Evolutionary conservation across 2,797 vertebrate genomes (phyloP), one percentile per base, ranked within the genome.

Genomic region (Manis javanica): DNA sequence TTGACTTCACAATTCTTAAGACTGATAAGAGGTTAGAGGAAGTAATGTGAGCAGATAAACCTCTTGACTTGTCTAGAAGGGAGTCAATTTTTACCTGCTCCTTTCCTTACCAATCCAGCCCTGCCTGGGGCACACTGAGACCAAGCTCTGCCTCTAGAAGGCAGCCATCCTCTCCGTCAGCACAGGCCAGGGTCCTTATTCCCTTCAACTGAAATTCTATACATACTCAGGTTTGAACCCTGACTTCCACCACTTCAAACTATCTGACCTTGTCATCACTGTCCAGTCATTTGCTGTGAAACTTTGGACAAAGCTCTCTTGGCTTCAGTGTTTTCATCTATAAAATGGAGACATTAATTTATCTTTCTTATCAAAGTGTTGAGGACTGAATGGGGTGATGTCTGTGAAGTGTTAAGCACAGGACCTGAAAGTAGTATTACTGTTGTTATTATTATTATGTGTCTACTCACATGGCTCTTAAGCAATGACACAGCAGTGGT

Each of bases 21-120:
- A 81, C 53, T 83, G 93, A 89, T 88, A 84, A 87, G 68, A 75
- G 23, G 39, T 51, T 61, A 29, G 34, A 92, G 77, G 78, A 94
- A 96, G 53, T 79, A 34, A 29, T 26, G 26, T 61, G 55, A 91
- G 16, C 26, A 94, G 91, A 86, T 72, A 95, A 90, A 66, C n/a
- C 68, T 78, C 49, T 39, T 78, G 51, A 79, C 24, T 77, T 55
- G 77, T 13, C 51, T 64, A 87, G 14, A 63, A 90, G 55, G 19
- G 46, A 89, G 61, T 72, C 31, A 19, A 18, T 87, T 55, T 61
- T 84, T 77, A 79, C 39, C 89, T 61, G 51, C n/a, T 78, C 53
- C 29, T 39, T 94, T 71, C 75, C 63, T 79, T 6, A 37, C n/a
- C 10, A 46, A 21, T 78, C 31, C 13, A 34, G 2, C 14, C 19